phyloP scores from a whole-genome alignment of 2,113 vertebrate genomes.

The Brachionichthys hirsutus region DNA sequence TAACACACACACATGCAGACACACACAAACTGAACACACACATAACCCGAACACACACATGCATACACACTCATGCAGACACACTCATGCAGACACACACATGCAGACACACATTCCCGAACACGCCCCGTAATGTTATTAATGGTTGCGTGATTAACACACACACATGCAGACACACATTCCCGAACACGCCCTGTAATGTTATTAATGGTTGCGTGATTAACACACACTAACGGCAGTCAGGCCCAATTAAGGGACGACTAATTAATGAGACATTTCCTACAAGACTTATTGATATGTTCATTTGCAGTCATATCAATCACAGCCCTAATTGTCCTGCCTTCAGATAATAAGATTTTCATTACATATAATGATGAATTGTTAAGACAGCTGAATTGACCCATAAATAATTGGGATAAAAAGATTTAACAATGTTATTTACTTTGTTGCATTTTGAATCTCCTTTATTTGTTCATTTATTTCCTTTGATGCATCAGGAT shows the following conservation, averaged over 20 bases:
- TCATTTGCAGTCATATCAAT: constrained; percentile 70
- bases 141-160: constrained; percentile 42
- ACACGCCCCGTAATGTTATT: constrained; percentile 41
- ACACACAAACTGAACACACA: too few species aligned
- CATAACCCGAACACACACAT: too few species aligned
- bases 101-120: constrained; percentile 6
- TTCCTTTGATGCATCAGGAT: not conserved
- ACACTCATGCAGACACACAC: not conserved
- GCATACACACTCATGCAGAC: not conserved
- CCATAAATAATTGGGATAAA: not conserved
- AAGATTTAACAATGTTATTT: too few species aligned
- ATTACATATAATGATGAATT: constrained; percentile 46
- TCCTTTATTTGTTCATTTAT: not conserved
- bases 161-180: constrained; percentile 12
- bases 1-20: constrained; percentile 4
- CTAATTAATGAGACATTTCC: constrained; percentile 77
- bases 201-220: constrained; percentile 57
- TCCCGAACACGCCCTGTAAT: constrained; percentile 19
- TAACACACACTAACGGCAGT: constrained; percentile 61
- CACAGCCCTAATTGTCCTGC: constrained; percentile 54
- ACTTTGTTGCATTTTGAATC: not conserved
- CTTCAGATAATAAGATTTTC: constrained; percentile 47
- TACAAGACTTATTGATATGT: constrained; percentile 69
- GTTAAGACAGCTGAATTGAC: constrained; percentile 15
- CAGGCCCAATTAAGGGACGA: constrained; percentile 71